Base-by-base conservation (phyloP, 2,113 vertebrate genomes). In the Isichthys henryi region DNA sequence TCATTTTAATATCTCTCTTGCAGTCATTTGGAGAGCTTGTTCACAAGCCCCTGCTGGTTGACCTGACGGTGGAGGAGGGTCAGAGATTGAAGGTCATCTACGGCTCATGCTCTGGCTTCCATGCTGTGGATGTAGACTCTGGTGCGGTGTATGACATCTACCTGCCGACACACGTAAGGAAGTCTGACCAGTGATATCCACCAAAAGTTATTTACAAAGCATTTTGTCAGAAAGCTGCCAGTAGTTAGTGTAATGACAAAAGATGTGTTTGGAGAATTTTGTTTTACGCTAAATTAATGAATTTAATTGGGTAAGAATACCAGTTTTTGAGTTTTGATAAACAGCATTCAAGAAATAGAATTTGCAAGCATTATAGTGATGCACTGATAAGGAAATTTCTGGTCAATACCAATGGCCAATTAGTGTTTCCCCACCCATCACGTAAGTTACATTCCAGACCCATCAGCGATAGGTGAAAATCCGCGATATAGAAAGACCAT, bases 61-160 rank as follows among this genome's bases (percentile, higher is more conserved):
- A 99, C 93, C 96, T 99, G 88, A 99, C 98, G 0, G 98, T 99
- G 84, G 98, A 99, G 93, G 98, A 99, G 90, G 98, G 98, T 49
- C 98, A 99, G 94, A 97, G 98, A 93, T 94, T 99, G 93, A 99
- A 99, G 94, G 98, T 99, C 91, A 99, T 99, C 96, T 99, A 99
- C 82, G 98, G 98, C 43, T 99, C 98, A 86, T 97, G 93, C 62
- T 97, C 97, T 91, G 98, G 98, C 62, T 99, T 99, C 94, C 98
- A 99, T 89, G 98, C 98, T 0, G 98, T 99, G 87, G 98, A 99
- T 58, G 98, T 99, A 87, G 98, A 99, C 93, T 99, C 98, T 0
- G 98, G 98, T 91, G 98, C 98, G 0, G 98, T 99, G 89, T 99
- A 99, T 87, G 98, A 99, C 96, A 99, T 99, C 95, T 99, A 99